phyloP scores from a whole-genome alignment of 2,888 invertebrate genomes.

The Hypena proboscidalis region DNA sequence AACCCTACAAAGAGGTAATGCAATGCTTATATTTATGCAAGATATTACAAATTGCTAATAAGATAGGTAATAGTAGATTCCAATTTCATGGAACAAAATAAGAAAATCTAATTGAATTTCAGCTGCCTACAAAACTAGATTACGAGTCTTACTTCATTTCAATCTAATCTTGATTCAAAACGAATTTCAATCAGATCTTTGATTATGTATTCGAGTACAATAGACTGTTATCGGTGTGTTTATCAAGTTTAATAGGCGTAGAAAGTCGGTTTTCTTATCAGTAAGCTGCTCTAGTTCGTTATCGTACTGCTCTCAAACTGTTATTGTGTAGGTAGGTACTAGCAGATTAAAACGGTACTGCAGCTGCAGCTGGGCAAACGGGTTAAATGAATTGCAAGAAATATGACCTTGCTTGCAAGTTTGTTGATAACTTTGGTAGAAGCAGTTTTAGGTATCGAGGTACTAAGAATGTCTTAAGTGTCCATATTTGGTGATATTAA shows the following conservation, averaged over 20 bases:
- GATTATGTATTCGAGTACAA: slow-evolving; percentile 78
- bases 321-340: slow-evolving; percentile 77
- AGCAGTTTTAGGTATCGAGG: too few species aligned
- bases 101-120: slow-evolving; percentile 3
- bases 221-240: slow-evolving; percentile 69
- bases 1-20: too few species aligned
- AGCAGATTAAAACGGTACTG: slow-evolving; percentile 52
- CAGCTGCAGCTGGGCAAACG: slow-evolving; percentile 24
- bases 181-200: slow-evolving; percentile 78
- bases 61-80: slow-evolving; percentile 2
- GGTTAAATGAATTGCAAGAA: too few species aligned
- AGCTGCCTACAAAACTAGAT: slow-evolving; percentile 18
- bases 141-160: slow-evolving; percentile 39
- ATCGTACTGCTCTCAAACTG: slow-evolving; percentile 71
- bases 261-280: slow-evolving; percentile 76
- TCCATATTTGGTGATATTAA: too few species aligned
- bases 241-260: slow-evolving; percentile 83
- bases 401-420: too few species aligned
- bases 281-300: slow-evolving; percentile 74
- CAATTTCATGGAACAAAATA: slow-evolving; percentile 1
- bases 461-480: too few species aligned
- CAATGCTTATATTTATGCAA: too few species aligned
- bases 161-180: slow-evolving; percentile 58
- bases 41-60: slow-evolving; percentile 8
- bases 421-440: too few species aligned